Percentiles rank a stretch among this genome's conserved stretches.
Evolutionary conservation across 2,797 vertebrate genomes (phyloP).

Genomic region (Lindbergichthys nudifrons): DNA sequence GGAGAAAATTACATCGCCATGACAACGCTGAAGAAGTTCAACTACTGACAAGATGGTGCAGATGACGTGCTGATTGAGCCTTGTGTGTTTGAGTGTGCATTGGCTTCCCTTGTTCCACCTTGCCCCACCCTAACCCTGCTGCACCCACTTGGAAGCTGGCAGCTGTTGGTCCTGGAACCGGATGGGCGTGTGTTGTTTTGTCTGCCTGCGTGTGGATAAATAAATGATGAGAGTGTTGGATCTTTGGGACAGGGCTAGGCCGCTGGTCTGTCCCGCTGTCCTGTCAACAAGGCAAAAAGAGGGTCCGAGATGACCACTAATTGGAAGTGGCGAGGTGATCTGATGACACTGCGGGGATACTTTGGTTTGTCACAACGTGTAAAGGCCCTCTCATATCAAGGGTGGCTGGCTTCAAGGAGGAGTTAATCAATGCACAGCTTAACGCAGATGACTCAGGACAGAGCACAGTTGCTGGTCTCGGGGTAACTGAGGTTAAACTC

Average conservation of each 20-base stretch:
- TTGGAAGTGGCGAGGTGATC: conserved; percentile 80
- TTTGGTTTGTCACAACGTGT: conserved; percentile 81
- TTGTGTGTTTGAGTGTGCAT: conserved; percentile 8
- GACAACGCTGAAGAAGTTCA: conserved; percentile 76
- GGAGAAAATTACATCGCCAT: conserved; percentile 67
- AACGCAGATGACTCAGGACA: conserved; percentile 61
- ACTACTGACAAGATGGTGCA: conserved; percentile 60
- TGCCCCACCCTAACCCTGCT: conserved; percentile 16
- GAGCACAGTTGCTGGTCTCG: conserved; percentile 46
- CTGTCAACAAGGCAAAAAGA: conserved; percentile 40
- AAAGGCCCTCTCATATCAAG: conserved; percentile 70
- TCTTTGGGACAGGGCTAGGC: conserved; percentile 48
- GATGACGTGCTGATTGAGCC: conserved; percentile 49
- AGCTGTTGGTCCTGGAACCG: conserved; percentile 51
- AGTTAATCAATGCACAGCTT: conserved; percentile 74
- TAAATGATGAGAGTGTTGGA: conserved; percentile 68
- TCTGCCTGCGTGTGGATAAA: conserved; percentile 64
- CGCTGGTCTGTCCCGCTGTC: conserved; percentile 21
- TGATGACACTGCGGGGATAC: conserved; percentile 80
- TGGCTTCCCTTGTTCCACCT: conserved; percentile 6
- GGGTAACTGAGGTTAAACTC: conserved; percentile 56
- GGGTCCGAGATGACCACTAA: conserved; percentile 66
- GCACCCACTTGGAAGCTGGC: conserved; percentile 22
- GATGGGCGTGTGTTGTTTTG: conserved; percentile 51
- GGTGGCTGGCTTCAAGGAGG: conserved; percentile 69